Evolutionary conservation across 2,797 vertebrate species (phyloP).

Genomic region (Pipistrellus nathusii): DNA sequence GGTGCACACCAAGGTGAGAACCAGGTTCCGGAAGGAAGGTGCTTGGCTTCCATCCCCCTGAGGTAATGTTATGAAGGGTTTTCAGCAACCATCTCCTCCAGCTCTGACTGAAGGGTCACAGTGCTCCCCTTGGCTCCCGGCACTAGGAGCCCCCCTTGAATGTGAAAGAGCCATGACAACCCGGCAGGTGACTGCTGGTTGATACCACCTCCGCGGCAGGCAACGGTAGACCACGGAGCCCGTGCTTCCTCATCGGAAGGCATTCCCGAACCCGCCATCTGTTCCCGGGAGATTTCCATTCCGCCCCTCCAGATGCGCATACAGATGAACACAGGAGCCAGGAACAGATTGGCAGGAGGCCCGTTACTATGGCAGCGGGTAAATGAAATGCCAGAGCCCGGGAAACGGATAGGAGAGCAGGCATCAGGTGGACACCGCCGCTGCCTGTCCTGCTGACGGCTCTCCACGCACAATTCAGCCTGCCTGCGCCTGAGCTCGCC

Average conservation of each 20-base stretch:
- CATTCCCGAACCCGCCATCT: neutral
- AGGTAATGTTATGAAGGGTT: neutral
- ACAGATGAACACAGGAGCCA: slow-evolving; percentile 66
- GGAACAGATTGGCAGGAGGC: slow-evolving; percentile 63
- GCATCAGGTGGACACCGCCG: slow-evolving; percentile 3
- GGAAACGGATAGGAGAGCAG: slow-evolving; percentile 15
- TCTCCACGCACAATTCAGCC: neutral
- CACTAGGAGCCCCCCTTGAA: neutral
- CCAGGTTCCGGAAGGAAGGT: neutral
- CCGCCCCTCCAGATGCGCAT: slow-evolving; percentile 43
- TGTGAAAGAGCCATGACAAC: neutral
- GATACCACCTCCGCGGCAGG: neutral
- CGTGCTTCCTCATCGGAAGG: neutral
- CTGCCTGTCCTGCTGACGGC: neutral
- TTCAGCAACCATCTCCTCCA: neutral
- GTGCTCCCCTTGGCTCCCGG: neutral
- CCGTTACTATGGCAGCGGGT: slow-evolving; percentile 77
- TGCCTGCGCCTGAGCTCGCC: neutral
- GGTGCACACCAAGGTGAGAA: neutral
- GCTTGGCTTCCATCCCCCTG: neutral
- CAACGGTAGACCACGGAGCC: neutral
- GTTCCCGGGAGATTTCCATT: slow-evolving; percentile 37
- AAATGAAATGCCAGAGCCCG: slow-evolving; percentile 61
- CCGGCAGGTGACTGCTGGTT: neutral
- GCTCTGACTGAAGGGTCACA: neutral